These are phyloP conservation scores for Drosophila tani DNA, from an alignment of 1,140 invertebrate genomes.

Conservation along the genomic window DNA sequence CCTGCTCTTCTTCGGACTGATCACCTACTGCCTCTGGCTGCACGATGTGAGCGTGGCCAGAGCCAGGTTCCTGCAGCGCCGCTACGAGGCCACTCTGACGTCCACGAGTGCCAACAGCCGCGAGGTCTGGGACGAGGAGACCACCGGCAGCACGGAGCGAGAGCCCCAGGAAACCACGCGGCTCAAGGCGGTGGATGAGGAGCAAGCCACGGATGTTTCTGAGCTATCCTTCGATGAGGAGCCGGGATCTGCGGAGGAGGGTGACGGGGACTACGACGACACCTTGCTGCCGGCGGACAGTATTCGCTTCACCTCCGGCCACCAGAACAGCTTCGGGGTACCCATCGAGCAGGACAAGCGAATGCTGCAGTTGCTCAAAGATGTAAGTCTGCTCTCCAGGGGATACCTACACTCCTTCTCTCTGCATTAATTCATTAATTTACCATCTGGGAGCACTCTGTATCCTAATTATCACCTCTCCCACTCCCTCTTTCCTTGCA, in stretches of 20 bases:
- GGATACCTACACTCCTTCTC: no score
- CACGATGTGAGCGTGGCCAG: conserved; percentile 79
- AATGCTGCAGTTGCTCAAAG: conserved; percentile 76
- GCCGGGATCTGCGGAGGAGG: conserved; percentile 1
- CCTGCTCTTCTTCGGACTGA: conserved; percentile 77
- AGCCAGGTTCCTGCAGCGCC: conserved; percentile 67
- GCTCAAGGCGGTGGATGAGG: conserved; percentile 54
- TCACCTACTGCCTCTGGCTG: conserved; percentile 80
- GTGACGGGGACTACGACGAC: conserved; percentile 60
- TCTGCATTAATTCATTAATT: background rate
- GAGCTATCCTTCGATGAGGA: conserved; percentile 23
- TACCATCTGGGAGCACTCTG: background rate
- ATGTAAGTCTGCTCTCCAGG: conserved; percentile 70
- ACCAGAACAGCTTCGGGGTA: conserved; percentile 87
- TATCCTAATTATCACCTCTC: background rate
- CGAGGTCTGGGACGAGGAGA: conserved; percentile 42
- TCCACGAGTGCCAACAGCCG: conserved; percentile 34
- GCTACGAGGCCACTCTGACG: conserved; percentile 56
- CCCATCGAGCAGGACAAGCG: conserved; percentile 87
- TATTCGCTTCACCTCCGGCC: conserved; percentile 87
- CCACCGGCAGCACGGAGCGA: conserved; percentile 33
- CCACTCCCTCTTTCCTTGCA: background rate
- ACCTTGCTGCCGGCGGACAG: conserved; percentile 71
- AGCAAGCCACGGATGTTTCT: conserved; percentile 25
- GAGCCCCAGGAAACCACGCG: conserved; percentile 62